Evolutionary conservation across 2,888 invertebrate genomes (phyloP), one percentile per base, ranked within the genome.

Genomic region (Idaea straminata): DNA sequence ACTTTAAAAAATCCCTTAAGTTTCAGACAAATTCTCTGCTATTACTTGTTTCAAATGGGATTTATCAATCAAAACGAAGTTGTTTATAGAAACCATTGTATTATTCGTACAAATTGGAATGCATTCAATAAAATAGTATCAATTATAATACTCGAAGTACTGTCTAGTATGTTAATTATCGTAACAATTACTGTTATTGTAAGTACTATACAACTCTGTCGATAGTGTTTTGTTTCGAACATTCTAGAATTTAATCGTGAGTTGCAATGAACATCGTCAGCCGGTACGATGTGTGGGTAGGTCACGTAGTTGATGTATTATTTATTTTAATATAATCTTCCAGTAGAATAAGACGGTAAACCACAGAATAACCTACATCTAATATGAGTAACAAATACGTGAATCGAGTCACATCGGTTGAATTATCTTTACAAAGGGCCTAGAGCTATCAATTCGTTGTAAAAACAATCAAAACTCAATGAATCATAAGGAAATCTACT

Each of bases 231-330:
- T 76, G 72, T 70, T 72, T 70, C 73, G 76, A 61, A 62, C 73
- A 61, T 75, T 74, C 71, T 71, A 70, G 71, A 69, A 71, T 64
- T 66, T 36, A 69, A 68, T 74, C 74, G 66, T 79, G 75, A 76
- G 71, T 66, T 72, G 69, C 62, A 63, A 63, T 64, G 64, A 64
- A 69, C 77, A 76, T 78, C 80, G 74, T 58, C 80, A 87, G 86
- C 74, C 67, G 65, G 69, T 62, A 66, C 69, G 71, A 82, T 80
- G 85, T 86, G 87, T 82, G 82, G 85, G 86, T 89, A 88, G 90
- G 90, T 90, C 90, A 89, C 88, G 90, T 89, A 86, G 78, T 77
- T 80, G 79, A 66, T 65, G 62, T 59, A 66, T 64, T 61, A 70
- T 67, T 68, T 62, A 59, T 64, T 68, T 63, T 34, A 59, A 10